These are phyloP conservation scores for Plagodis dolabraria DNA, from an alignment of 2,888 invertebrate species.

Conservation along the genomic window DNA sequence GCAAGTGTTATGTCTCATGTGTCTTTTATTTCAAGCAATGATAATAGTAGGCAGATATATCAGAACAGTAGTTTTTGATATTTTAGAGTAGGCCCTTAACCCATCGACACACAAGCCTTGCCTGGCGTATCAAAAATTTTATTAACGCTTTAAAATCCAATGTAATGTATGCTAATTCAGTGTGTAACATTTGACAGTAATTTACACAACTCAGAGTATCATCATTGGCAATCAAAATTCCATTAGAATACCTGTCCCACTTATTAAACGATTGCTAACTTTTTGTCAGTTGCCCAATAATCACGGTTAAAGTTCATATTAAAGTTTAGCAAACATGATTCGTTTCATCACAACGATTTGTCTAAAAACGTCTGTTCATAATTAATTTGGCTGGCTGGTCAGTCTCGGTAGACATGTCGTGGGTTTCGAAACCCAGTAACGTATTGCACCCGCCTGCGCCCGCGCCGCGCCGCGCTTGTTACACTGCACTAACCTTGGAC, in stretches of 20 bases:
- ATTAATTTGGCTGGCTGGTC: constrained; percentile 58
- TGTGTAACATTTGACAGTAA: no score
- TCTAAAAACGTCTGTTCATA: constrained; percentile 48
- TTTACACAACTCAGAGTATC: constrained; percentile 27
- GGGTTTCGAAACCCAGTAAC: constrained; percentile 60
- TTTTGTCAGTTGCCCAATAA: constrained; percentile 37
- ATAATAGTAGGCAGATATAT: no score
- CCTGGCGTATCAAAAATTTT: no score
- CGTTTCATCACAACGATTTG: constrained; percentile 47
- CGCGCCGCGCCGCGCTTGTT: constrained; percentile 47
- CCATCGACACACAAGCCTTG: no score
- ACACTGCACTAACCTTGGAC: constrained; percentile 63
- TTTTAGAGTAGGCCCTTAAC: no score
- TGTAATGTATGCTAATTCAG: no score
- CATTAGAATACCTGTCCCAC: constrained; percentile 28
- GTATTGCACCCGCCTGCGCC: constrained; percentile 53
- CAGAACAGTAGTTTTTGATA: no score
- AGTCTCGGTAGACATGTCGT: constrained; percentile 52
- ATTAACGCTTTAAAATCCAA: no score
- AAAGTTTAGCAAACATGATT: constrained; percentile 38
- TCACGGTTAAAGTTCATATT: constrained; percentile 45
- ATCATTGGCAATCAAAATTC: constrained; percentile 30
- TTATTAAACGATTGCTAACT: constrained; percentile 26
- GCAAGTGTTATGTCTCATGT: no score
- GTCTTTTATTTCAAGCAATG: no score